Evolutionary conservation across 2,113 vertebrate genomes (phyloP), one percentile per base, ranked within the genome.

Genomic region (Aptenodytes forsteri): DNA sequence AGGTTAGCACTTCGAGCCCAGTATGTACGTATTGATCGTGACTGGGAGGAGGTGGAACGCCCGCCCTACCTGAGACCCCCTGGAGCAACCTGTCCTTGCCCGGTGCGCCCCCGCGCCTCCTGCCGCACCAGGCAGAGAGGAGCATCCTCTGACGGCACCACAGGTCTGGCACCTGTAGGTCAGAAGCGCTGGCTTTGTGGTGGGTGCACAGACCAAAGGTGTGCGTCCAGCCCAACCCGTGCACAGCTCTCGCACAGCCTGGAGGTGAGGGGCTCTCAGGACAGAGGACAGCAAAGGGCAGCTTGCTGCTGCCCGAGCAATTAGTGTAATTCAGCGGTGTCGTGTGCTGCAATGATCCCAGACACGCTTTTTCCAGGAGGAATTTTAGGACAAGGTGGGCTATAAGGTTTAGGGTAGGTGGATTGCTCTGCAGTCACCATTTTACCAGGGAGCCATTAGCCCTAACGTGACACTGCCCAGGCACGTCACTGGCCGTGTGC

Each of bases 11-110:
- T 42, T 17, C 0, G 0, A 52, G 20, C 26, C 26, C 56, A 2
- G 17, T 22, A 2, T 1, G 13, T 62, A 5, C 2, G 0, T 5
- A 3, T 5, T 10, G 49, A 13, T 16, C 1, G 1, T 2, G 10
- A 10, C 38, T 20, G 30, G 44, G 30, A 66, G 13, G 30, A 77
- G 55, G 16, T 22, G 40, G 13, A 32, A 15, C 3, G 1, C 38
- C 58, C 2, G 0, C 21, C 38, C 58, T 25, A 11, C 42, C 55
- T 4, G 27, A 70, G 36, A 21, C 6, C 4, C 17, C 13, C 27
- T 4, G 7, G 26, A 12, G 18, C 8, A 4, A 22, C 49, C 29
- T 0, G 1, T 23, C 61, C 20, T 10, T 14, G 10, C 50, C 14
- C 1, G 3, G 11, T 1, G 1, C 1, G 3, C 36, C 36, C 36